Conservation (phyloP, 2,113 vertebrate genomes). For the Crotalus horridus region DNA sequence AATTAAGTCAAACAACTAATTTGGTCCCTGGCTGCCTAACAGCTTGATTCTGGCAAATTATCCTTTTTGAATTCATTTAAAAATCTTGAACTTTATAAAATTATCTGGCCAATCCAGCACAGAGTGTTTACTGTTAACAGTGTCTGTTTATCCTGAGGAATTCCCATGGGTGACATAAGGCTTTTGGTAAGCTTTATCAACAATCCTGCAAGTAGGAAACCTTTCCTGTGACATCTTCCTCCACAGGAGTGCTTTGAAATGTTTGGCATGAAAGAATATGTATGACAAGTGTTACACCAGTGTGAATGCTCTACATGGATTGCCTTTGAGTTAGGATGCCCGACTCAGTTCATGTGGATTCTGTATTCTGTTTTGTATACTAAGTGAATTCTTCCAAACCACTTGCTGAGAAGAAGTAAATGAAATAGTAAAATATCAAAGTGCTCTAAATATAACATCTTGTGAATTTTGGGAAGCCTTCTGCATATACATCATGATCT, state of each 20-base stretch:
- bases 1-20: background rate
- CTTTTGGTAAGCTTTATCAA: background rate
- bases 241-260: background rate
- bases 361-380: background rate
- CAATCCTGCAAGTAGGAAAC: background rate
- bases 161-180: background rate
- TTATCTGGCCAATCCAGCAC: slow-evolving; percentile 35
- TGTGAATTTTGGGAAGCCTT: background rate
- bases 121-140: slow-evolving; percentile 1
- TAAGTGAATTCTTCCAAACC: background rate
- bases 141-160: background rate
- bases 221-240: background rate
- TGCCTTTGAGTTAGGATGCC: background rate
- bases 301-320: background rate
- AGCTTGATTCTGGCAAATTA: slow-evolving; percentile 23
- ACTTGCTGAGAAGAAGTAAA: background rate
- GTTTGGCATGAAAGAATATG: background rate
- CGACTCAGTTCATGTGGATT: background rate
- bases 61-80: slow-evolving; percentile 42
- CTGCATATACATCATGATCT: background rate
- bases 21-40: slow-evolving; percentile 30
- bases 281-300: background rate
- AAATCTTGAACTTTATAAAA: slow-evolving; percentile 38
- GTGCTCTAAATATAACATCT: background rate
- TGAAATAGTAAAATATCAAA: background rate